Evolutionary conservation across 2,113 vertebrate genomes (phyloP).

Genomic region (Lagopus leucura): DNA sequence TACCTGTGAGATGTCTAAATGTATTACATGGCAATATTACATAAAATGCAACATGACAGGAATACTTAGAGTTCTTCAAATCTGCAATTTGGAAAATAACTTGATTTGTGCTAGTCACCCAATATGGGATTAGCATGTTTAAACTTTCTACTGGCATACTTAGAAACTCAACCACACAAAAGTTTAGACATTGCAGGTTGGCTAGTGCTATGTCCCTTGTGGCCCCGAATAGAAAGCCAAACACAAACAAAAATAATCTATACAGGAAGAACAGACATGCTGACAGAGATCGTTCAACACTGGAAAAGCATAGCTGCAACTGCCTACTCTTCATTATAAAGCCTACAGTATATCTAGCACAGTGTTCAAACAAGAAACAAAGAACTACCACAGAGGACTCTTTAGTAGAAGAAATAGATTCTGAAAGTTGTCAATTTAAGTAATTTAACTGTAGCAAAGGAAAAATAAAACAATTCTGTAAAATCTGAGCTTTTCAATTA

Average conservation of each 20-base stretch:
- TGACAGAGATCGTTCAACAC: conserved; percentile 24
- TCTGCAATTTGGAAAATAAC: not conserved
- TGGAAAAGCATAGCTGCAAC: conserved; percentile 47
- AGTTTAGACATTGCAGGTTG: conserved; percentile 11
- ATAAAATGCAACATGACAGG: conserved; percentile 60
- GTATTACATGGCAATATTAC: conserved; percentile 38
- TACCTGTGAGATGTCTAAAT: conserved; percentile 55
- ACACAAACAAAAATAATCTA: conserved; percentile 20
- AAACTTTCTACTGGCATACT: not conserved
- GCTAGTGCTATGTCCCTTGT: not conserved
- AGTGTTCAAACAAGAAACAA: conserved; percentile 62
- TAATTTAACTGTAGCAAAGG: conserved; percentile 57
- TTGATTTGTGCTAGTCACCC: not conserved
- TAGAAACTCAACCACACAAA: not conserved
- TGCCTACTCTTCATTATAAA: conserved; percentile 54
- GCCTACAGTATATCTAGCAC: conserved; percentile 53
- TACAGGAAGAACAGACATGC: not conserved
- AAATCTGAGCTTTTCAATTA: conserved; percentile 45
- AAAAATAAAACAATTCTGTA: conserved; percentile 57
- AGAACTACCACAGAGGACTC: conserved; percentile 39
- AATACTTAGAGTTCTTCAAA: conserved; percentile 52
- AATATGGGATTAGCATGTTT: not conserved
- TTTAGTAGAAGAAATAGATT: conserved; percentile 53
- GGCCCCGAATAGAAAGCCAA: conserved; percentile 21
- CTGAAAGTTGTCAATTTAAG: conserved; percentile 67